Evolutionary conservation across 2,888 invertebrate genomes (phyloP).

Genomic region (Lordiphosa fenestrarum): DNA sequence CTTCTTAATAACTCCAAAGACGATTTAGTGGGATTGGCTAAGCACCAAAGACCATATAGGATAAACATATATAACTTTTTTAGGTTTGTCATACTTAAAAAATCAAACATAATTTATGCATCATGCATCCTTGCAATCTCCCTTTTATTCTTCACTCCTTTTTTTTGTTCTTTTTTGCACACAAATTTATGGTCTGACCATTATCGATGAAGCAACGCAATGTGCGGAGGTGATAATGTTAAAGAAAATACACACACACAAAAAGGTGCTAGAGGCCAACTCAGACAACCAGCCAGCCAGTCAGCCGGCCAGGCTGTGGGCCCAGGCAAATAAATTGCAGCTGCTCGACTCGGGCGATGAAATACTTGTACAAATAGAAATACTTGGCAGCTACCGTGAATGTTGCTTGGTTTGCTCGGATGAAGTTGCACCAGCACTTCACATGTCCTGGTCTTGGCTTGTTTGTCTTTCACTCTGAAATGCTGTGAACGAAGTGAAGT

Average conservation of each 20-base stretch:
- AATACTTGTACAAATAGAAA: constrained; percentile 68
- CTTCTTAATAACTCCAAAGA: too few relatives aligned
- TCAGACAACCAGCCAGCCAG: constrained; percentile 4
- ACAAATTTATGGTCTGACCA: constrained; percentile 60
- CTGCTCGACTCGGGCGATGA: constrained; percentile 70
- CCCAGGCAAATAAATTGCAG: constrained; percentile 68
- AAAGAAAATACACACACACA: constrained; percentile 55
- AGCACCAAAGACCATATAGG: too few relatives aligned
- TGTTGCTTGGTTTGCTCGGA: constrained; percentile 34
- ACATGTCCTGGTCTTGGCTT: constrained; percentile 68
- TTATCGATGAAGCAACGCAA: constrained; percentile 40
- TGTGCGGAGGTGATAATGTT: constrained; percentile 62
- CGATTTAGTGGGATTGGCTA: too few relatives aligned
- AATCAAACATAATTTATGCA: constrained; percentile 65
- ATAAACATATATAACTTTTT: too few relatives aligned
- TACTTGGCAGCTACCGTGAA: constrained; percentile 70
- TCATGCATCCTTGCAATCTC: constrained; percentile 18
- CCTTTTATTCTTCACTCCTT: too few relatives aligned
- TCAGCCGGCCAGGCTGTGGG: constrained; percentile 11
- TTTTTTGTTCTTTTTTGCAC: too few relatives aligned
- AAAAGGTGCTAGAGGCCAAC: constrained; percentile 15
- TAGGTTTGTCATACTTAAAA: constrained; percentile 4
- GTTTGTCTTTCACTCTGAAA: constrained; percentile 74
- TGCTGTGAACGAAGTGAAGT: constrained; percentile 33
- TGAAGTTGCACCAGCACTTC: constrained; percentile 70